Evolutionary conservation across 2,113 vertebrate species (phyloP).

Genomic region (Epinephelus lanceolatus): DNA sequence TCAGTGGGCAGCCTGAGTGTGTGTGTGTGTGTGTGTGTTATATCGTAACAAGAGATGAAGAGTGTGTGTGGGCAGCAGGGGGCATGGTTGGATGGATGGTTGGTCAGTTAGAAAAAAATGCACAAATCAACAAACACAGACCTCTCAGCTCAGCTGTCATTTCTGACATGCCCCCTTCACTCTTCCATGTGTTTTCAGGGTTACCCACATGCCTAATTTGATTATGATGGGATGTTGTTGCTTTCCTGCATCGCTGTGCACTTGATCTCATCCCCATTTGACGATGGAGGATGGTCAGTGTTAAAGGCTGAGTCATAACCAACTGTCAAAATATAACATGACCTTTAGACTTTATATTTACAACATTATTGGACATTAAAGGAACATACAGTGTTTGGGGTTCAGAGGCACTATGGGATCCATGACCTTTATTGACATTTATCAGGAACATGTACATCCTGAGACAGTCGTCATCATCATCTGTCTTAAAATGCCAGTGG

Average conservation of each 20-base stretch:
- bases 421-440: slow-evolving; percentile 5
- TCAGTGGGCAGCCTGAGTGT: slow-evolving; percentile 42
- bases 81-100: slow-evolving; percentile 25
- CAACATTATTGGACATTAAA: not conserved
- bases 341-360: not conserved
- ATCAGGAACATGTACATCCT: slow-evolving; percentile 2
- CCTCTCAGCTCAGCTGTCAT: slow-evolving; percentile 4
- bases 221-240: not conserved
- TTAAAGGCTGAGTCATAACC: not conserved
- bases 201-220: not conserved
- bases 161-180: not conserved
- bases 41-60: slow-evolving; percentile 38
- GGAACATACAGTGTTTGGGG: not conserved
- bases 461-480: not conserved
- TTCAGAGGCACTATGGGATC: not conserved
- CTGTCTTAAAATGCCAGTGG: no score
- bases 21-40: slow-evolving; percentile 19
- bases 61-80: slow-evolving; percentile 39
- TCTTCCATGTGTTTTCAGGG: not conserved
- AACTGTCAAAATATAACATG: not conserved
- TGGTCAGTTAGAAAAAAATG: slow-evolving; percentile 12
- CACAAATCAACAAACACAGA: slow-evolving; percentile 37
- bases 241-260: not conserved
- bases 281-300: not conserved
- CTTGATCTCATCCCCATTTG: not conserved